Base-by-base conservation (phyloP, 2,888 invertebrate genomes). In the Cephus spinipes region DNA sequence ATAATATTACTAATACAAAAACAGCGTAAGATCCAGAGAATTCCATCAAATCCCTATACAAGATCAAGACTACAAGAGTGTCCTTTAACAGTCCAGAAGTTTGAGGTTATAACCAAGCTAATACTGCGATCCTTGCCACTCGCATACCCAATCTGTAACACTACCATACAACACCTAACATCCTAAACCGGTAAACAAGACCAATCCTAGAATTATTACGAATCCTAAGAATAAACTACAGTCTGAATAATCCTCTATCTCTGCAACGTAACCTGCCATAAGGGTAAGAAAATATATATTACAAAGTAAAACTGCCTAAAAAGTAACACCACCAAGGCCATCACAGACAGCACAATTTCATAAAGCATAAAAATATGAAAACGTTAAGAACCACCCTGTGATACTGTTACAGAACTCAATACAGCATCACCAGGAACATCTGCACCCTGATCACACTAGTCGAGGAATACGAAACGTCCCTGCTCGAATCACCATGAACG, bases 51-150 rank as follows among this genome's bases (percentile, higher is more conserved):
- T 71, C 30, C 71, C 31, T 71, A 71, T 71, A 71, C 9, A 71
- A 71, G 71, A 71, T 71, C 71, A 23, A 71, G 11, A 33, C 12
- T 30, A 30, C 11, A 15, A 33, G 0, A 71, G 9, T 71, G 23
- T 55, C 23, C 23, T 55, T 23, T 55, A 55, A 23, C 55, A 55
- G 23, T 55, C 9, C 6, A 23, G 36, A 73, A 73, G 76, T 82
- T 84, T 79, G 82, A 86, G 86, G 86, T 86, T 86, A 86, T 85
- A 77, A 81, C 74, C 78, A 81, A 83, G 84, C 81, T 81, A 55
- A 23, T 9, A 23, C 23, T 23, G 55, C 55, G 9, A 55, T 23
- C 9, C 55, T 55, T 23, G 55, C 23, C 23, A 23, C 23, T 55
- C 2, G 2, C 23, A 55, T 9, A 9, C 23, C 23, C 9, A 55